A percentile compares a stretch with the other conserved stretches of the same genome.
phyloP scores from a whole-genome alignment of 2,113 vertebrate species.

The Serinus canaria region DNA sequence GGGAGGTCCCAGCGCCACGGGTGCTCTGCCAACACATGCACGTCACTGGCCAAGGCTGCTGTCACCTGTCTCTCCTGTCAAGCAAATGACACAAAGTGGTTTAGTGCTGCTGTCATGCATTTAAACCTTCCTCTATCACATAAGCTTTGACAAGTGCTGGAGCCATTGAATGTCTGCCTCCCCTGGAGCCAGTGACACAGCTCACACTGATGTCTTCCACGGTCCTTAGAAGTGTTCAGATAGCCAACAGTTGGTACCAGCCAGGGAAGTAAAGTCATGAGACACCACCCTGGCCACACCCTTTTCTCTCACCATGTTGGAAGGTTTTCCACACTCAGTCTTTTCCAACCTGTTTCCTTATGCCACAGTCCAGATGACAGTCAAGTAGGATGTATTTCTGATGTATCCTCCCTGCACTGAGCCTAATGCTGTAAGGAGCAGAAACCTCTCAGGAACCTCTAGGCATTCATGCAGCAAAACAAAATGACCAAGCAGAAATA shows the following conservation, averaged over 20 bases:
- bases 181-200: not conserved
- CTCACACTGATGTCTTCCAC: rapidly evolving
- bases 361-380: not conserved
- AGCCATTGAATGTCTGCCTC: not conserved
- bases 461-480: not conserved
- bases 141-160: not conserved
- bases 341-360: not conserved
- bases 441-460: not conserved
- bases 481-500: not conserved
- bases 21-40: rapidly evolving
- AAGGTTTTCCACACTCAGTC: not conserved
- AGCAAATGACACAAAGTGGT: rapidly evolving
- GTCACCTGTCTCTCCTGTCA: not conserved
- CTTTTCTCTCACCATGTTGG: rapidly evolving
- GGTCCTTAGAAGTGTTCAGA: rapidly evolving
- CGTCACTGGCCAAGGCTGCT: not conserved
- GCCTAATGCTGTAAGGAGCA: not conserved
- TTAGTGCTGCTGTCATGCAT: rapidly evolving
- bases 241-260: not conserved
- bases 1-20: not conserved
- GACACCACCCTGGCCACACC: not conserved
- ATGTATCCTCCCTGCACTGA: not conserved
- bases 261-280: not conserved
- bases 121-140: not conserved
- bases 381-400: not conserved